Evolutionary conservation across 2,113 vertebrate genomes (phyloP), one percentile per base, ranked within the genome.

Genomic region (Dromas ardeola): DNA sequence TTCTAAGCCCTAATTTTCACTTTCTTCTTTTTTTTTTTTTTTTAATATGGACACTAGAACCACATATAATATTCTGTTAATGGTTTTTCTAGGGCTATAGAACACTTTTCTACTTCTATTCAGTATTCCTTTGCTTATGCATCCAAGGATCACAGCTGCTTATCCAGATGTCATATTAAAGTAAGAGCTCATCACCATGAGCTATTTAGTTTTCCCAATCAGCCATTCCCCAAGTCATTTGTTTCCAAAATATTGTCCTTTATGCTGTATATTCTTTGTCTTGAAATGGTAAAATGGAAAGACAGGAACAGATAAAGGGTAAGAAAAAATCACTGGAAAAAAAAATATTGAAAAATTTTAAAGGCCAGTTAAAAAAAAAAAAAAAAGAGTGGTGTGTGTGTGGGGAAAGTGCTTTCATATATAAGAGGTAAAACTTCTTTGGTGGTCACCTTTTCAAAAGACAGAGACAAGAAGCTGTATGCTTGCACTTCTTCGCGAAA

Each of bases 131-230:
- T 85, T 81, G 34, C 27, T 82, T 73, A 59, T 77, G 8, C 34
- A 83, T 70, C 25, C 45, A 92, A 95, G 23, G 21, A 88, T 56
- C 45, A 81, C 58, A 93, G 50, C 30, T 95, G 79, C 19, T 95
- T 77, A 62, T 88, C 71, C 86, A 95, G 89, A 86, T 95, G 76
- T 66, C 29, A 3, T 83, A 58, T 80, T 72, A 66, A 86, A 63
- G 19, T 72, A 69, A 76, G 71, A 90, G 11, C 53, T 86, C 80
- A 78, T 94, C 58, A 95, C 27, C 7, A 40, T 50, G 40, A 86
- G 55, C 74, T 78, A 58, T 81, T 88, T 77, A 50, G 25, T 73
- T 83, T 93, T 90, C 42, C 27, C 11, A 53, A 26, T 86, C 72
- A 88, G 19, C 17, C 11, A 1, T 88, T 90, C 78, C 50, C 15